phyloP scores from a whole-genome alignment of 2,797 vertebrate genomes.

The Oreortyx pictus region DNA sequence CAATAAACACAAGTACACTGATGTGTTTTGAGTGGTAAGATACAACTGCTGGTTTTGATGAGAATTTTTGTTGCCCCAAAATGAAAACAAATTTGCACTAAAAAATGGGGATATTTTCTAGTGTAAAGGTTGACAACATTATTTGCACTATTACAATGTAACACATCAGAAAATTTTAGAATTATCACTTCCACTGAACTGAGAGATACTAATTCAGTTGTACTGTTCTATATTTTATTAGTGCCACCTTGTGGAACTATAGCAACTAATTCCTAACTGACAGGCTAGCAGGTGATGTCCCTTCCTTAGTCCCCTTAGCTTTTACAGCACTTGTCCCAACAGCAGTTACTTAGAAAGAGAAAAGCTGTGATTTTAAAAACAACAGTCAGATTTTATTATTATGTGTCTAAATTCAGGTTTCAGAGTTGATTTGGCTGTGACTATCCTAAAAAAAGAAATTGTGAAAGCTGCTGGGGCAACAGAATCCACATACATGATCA shows the following conservation, averaged over 20 bases:
- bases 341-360: too few relatives aligned
- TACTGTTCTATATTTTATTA: constrained; percentile 9
- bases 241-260: constrained; percentile 79
- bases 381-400: background rate
- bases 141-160: background rate
- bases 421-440: background rate
- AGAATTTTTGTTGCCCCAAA: background rate
- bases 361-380: too few relatives aligned
- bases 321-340: too few relatives aligned
- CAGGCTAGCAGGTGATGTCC: accelerated
- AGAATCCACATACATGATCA: accelerated
- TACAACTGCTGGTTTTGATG: accelerated
- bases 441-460: background rate
- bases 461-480: background rate
- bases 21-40: background rate
- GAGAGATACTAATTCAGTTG: background rate
- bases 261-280: background rate
- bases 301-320: background rate
- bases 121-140: background rate
- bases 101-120: background rate
- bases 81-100: background rate
- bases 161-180: background rate
- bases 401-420: background rate
- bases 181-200: background rate
- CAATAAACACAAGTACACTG: background rate